Base-by-base conservation (phyloP, 2,888 invertebrate genomes). In the Dryococelus australis region DNA sequence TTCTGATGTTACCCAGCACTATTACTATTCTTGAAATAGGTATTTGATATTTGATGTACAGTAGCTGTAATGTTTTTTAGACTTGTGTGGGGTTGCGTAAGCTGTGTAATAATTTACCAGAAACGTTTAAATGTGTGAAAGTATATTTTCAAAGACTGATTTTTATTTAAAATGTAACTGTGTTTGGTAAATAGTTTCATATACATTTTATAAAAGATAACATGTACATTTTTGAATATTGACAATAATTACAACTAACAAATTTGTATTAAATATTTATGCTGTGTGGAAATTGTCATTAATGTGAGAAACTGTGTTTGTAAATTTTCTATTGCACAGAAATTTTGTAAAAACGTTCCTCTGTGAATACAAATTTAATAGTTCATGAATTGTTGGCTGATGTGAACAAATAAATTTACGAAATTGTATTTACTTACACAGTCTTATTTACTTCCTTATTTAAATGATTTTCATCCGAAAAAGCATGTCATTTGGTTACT, bases 81-180 rank as follows among this genome's bases (percentile, higher is more conserved):
- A 65, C n/a, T 65, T 65, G 65, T 47, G 65, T 65, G 65, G 8
- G 65, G 16, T 8, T 65, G 65, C 16, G 20, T 65, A 20, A 16
- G 65, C 65, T 65, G 65, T 65, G 8, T 65, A 65, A 65, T 20
- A 65, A 20, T n/a, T 65, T 65, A 9, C 12, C n/a, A 65, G 8
- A 65, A 24, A n/a, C 8, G 65, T 65, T 65, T 65, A 24, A 65
- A 65, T 65, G n/a, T 20, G 10, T 65, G n/a, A 9, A 65, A n/a
- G 65, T 65, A 65, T 65, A n/a, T 65, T 65, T 65, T 65, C n/a
- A 65, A 65, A 65, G 65, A 65, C 65, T 65, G 65, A 65, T 65
- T 65, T 65, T 65, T 47, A 47, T 65, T 65, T n/a, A 65, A 65
- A 65, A 65, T 65, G n/a, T 65, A 65, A 65, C n/a, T 24, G n/a